A percentile compares a stretch with the other conserved stretches of the same genome.
Conservation (phyloP, 2,113 vertebrate genomes). For the Vidua chalybeata region DNA sequence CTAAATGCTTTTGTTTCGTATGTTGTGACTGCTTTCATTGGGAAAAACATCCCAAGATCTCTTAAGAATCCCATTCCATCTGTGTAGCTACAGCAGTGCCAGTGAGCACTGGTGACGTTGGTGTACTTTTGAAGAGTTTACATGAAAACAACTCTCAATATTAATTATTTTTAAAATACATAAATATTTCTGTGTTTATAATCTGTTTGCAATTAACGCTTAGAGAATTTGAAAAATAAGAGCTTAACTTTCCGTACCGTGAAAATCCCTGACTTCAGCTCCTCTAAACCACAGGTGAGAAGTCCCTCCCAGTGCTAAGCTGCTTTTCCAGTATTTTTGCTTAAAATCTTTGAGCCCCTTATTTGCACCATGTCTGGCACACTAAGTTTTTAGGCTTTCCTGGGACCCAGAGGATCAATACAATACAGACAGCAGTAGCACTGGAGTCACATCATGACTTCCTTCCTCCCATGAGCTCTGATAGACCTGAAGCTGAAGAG, state of each 20-base stretch:
- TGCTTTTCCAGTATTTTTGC: not conserved
- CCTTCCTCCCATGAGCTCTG: not conserved
- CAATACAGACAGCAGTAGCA: not conserved
- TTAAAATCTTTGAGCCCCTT: not conserved
- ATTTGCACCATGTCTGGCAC: not conserved
- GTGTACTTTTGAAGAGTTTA: not conserved
- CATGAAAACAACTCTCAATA: not conserved
- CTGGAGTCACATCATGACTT: not conserved
- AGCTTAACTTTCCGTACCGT: not conserved
- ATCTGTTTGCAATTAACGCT: not conserved
- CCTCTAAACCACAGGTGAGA: not conserved
- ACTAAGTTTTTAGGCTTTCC: not conserved
- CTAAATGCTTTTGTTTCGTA: not conserved
- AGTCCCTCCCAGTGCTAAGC: not conserved
- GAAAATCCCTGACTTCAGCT: not conserved
- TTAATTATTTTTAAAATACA: not conserved
- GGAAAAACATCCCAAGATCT: not conserved
- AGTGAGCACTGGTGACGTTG: rapidly evolving
- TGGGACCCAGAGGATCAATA: not conserved
- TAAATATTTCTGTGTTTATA: not conserved
- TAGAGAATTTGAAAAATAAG: not conserved
- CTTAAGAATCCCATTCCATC: not conserved
- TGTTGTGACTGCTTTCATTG: not conserved
- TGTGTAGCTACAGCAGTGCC: not conserved
- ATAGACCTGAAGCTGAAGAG: not conserved